phyloP scores from a whole-genome alignment of 2,797 vertebrate genomes.

The Hoplostethus mediterraneus region DNA sequence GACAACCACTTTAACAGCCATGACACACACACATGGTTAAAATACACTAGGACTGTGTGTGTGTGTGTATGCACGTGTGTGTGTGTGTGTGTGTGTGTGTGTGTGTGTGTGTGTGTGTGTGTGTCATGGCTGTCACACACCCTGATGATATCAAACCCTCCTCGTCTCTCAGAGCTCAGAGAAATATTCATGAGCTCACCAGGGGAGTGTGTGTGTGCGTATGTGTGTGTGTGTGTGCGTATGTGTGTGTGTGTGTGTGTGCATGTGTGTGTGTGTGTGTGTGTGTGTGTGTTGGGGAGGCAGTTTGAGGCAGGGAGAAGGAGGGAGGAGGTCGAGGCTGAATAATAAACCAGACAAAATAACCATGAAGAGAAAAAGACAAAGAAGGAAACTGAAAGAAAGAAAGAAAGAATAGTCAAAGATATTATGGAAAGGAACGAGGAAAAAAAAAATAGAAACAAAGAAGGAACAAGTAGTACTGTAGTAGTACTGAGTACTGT shows the following conservation, averaged over 20 bases:
- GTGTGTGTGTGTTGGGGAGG: too few species aligned
- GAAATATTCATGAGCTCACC: slow-evolving; percentile 64
- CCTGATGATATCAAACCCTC: slow-evolving; percentile 53
- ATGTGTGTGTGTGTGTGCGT: not conserved
- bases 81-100: too few species aligned
- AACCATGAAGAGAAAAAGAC: too few species aligned
- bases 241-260: not conserved
- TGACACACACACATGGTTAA: slow-evolving; percentile 8
- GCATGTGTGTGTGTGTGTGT: too few species aligned
- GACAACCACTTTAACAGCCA: slow-evolving; percentile 34
- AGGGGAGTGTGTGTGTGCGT: slow-evolving; percentile 27
- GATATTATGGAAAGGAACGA: too few species aligned
- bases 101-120: slow-evolving; percentile 19
- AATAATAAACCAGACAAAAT: too few species aligned
- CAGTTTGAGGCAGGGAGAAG: not conserved
- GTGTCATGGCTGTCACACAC: slow-evolving; percentile 46
- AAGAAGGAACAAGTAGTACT: too few species aligned
- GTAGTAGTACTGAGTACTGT: too few species aligned
- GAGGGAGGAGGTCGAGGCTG: not conserved
- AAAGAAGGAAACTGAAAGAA: too few species aligned
- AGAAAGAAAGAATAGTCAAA: too few species aligned
- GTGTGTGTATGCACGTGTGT: too few species aligned
- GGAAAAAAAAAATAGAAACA: too few species aligned
- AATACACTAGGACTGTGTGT: not conserved
- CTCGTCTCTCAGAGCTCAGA: slow-evolving; percentile 10